Evolutionary conservation across 2,888 invertebrate species (phyloP).

Genomic region (Spilosoma lubricipeda): DNA sequence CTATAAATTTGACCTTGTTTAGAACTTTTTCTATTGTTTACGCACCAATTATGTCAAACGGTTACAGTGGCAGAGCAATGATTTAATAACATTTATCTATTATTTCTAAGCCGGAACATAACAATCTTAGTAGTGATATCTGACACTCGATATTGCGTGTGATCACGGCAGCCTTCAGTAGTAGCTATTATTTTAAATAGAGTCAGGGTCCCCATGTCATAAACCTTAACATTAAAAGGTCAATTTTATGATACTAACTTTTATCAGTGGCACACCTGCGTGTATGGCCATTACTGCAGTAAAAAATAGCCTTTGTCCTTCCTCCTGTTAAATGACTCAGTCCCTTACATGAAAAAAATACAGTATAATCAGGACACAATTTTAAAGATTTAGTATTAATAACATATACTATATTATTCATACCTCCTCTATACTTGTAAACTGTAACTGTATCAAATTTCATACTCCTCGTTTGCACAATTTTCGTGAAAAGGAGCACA

Average conservation of each 20-base stretch:
- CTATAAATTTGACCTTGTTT: conserved; percentile 53
- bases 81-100: conserved; percentile 30
- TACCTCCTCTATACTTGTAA: no score
- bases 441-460: no score
- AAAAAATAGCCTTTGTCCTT: not conserved
- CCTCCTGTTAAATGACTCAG: no score
- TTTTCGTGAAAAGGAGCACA: no score
- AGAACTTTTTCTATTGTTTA: conserved; percentile 48
- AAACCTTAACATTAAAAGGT: conserved; percentile 3
- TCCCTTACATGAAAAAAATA: no score
- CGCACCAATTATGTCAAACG: conserved; percentile 42
- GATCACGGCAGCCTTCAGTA: conserved; percentile 45
- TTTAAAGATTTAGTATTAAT: not conserved
- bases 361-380: not conserved
- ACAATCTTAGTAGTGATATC: conserved; percentile 33
- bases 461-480: no score
- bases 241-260: not conserved
- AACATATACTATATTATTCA: not conserved
- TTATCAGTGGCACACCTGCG: not conserved
- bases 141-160: conserved; percentile 35
- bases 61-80: conserved; percentile 38
- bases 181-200: conserved; percentile 31
- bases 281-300: not conserved
- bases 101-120: conserved; percentile 29
- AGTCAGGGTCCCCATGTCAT: conserved; percentile 34